Evolutionary conservation across 2,888 invertebrate species (phyloP).

Genomic region (Cephus spinipes): DNA sequence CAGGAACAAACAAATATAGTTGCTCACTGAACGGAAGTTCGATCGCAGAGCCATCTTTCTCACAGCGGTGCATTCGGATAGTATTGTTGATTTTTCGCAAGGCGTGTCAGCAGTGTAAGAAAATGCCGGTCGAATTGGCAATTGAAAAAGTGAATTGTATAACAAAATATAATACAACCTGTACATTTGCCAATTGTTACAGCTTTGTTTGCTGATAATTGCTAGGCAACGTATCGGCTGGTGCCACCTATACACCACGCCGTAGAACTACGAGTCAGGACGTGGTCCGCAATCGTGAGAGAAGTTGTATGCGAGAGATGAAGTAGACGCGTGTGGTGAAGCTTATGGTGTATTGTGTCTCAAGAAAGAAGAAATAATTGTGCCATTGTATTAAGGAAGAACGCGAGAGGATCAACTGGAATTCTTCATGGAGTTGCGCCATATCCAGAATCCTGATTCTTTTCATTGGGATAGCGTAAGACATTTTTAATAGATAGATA

Average conservation of each 20-base stretch:
- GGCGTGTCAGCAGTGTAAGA: background rate
- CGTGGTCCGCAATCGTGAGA: constrained; percentile 21
- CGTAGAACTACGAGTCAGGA: constrained; percentile 25
- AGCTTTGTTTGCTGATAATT: background rate
- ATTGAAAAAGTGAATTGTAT: background rate
- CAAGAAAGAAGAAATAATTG: background rate
- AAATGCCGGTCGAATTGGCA: background rate
- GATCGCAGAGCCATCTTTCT: background rate
- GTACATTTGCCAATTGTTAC: background rate
- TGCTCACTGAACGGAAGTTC: background rate
- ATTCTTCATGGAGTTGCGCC: background rate
- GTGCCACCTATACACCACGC: constrained; percentile 30
- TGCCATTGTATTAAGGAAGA: background rate
- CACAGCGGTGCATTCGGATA: background rate
- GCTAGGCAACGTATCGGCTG: background rate
- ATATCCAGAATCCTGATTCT: background rate
- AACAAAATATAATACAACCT: background rate
- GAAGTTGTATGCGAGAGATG: constrained; percentile 3
- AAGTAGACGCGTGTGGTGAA: constrained; percentile 7
- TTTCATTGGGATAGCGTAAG: background rate
- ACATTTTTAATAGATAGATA: background rate
- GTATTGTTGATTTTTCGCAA: background rate
- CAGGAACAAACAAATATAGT: background rate
- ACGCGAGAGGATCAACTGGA: background rate
- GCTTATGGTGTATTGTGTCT: background rate